Conservation (phyloP, 2,888 invertebrate genomes). For the Frankliniella fusca region DNA sequence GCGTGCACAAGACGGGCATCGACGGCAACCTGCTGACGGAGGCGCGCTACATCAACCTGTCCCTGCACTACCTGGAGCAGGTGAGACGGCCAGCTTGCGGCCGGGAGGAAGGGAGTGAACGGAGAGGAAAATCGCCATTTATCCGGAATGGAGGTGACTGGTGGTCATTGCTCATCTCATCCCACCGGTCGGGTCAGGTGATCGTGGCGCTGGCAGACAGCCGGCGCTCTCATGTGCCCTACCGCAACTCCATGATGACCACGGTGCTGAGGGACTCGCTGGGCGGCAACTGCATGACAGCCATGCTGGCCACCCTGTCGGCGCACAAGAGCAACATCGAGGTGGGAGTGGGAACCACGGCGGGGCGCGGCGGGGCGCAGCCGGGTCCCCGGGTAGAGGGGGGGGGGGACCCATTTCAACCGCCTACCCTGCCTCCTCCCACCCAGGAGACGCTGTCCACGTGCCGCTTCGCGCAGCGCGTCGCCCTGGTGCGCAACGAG, state of each 20-base stretch:
- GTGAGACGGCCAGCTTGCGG: no score
- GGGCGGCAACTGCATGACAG: slow-evolving; percentile 54
- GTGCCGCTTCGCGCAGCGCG: slow-evolving; percentile 54
- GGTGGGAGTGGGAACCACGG: no score
- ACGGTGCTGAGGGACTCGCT: slow-evolving; percentile 53
- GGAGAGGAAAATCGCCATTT: no score
- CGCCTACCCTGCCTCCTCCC: neutral
- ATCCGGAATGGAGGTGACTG: no score
- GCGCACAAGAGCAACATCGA: slow-evolving; percentile 44
- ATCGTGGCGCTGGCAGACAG: slow-evolving; percentile 47
- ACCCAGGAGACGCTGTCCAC: slow-evolving; percentile 53
- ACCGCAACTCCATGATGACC: slow-evolving; percentile 54
- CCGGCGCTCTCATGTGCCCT: slow-evolving; percentile 48
- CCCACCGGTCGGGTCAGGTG: slow-evolving; percentile 43
- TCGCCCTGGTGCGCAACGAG: slow-evolving; percentile 51
- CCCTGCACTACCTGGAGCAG: slow-evolving; percentile 55
- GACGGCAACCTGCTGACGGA: slow-evolving; percentile 50
- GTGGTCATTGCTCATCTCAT: no score
- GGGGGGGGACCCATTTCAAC: no score
- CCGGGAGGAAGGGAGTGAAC: no score
- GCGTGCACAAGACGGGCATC: slow-evolving; percentile 51
- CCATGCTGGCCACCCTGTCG: slow-evolving; percentile 53
- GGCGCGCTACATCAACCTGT: slow-evolving; percentile 55
- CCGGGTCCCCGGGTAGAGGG: no score
- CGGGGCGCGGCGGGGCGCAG: neutral